These are phyloP conservation scores for Conomelus anceps DNA, from an alignment of 2,888 invertebrate genomes.

Conservation along the genomic window DNA sequence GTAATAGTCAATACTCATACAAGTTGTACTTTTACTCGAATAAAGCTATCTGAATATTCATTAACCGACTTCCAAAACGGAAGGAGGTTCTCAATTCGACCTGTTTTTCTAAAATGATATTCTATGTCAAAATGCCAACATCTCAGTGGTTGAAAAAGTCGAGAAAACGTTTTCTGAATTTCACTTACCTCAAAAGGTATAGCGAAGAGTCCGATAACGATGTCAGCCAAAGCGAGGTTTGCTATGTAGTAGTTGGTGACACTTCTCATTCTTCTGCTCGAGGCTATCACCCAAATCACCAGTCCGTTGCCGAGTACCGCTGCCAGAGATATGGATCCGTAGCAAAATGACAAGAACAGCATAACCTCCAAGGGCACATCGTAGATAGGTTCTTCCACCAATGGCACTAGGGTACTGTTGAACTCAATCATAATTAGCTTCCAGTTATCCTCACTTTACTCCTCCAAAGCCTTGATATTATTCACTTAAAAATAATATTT, in stretches of 20 bases:
- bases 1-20: no score
- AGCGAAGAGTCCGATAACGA: constrained; percentile 75
- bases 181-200: constrained; percentile 65
- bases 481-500: no score
- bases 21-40: no score
- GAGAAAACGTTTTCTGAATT: background rate
- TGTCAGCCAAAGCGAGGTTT: constrained; percentile 77
- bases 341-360: constrained; percentile 65
- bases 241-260: constrained; percentile 82
- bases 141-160: background rate
- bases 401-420: constrained; percentile 3
- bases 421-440: background rate
- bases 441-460: background rate
- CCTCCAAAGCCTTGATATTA: no score
- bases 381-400: constrained; percentile 20
- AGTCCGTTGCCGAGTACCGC: constrained; percentile 75
- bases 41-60: no score
- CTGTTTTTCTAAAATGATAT: no score
- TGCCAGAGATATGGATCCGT: constrained; percentile 72
- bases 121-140: no score
- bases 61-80: no score
- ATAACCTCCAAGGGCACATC: constrained; percentile 44
- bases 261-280: constrained; percentile 69
- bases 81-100: no score
- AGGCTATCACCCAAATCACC: constrained; percentile 78